Conservation (phyloP, 1,140 invertebrate species). For the Trachymyrmex cornetzi region DNA sequence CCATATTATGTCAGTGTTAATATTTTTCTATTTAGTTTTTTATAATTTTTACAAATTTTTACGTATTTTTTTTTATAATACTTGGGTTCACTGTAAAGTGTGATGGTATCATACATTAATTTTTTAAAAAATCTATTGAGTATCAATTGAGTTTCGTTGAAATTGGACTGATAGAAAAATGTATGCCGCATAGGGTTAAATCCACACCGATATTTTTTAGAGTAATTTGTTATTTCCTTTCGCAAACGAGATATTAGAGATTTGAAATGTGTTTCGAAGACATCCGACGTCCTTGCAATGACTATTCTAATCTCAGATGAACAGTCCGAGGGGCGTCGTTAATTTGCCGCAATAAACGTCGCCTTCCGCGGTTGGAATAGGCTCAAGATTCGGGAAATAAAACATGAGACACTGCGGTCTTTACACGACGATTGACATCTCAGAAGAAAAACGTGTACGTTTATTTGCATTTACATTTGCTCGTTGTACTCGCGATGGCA, state of each 20-base stretch:
- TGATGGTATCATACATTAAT: too few relatives aligned
- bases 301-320: slow-evolving; percentile 44
- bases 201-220: too few relatives aligned
- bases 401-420: neutral
- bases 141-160: too few relatives aligned
- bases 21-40: too few relatives aligned
- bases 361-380: slow-evolving; percentile 30
- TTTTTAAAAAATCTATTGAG: too few relatives aligned
- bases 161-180: too few relatives aligned
- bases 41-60: too few relatives aligned
- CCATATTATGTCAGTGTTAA: too few relatives aligned
- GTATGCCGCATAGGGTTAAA: too few relatives aligned
- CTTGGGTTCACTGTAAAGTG: too few relatives aligned
- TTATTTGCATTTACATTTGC: slow-evolving; percentile 33
- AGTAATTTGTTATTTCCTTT: neutral
- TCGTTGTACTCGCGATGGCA: neutral
- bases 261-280: neutral
- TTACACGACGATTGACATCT: slow-evolving; percentile 15
- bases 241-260: neutral
- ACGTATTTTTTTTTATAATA: too few relatives aligned
- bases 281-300: slow-evolving; percentile 12
- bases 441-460: neutral
- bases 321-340: slow-evolving; percentile 37
- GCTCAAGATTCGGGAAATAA: slow-evolving; percentile 45
- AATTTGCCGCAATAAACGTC: slow-evolving; percentile 59